A percentile compares a stretch with the other conserved stretches of the same genome.
Conservation (phyloP, 2,113 vertebrate genomes). For the Apaloderma vittatum region DNA sequence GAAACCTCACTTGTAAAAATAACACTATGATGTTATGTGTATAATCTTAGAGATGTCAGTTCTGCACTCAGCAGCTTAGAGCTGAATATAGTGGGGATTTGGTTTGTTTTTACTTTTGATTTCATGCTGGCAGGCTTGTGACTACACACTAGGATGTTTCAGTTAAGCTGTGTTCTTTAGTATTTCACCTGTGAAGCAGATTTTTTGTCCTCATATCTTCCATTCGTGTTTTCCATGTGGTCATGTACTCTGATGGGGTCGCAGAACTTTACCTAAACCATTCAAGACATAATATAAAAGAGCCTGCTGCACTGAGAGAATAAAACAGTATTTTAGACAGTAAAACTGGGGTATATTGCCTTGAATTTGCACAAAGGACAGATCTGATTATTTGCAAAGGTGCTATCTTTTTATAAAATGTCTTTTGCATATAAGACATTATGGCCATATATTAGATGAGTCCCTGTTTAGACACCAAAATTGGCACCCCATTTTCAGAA, state of each 20-base stretch:
- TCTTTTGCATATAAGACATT: neutral
- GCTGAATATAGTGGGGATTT: neutral
- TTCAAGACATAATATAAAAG: neutral
- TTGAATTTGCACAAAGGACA: neutral
- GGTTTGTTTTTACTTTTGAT: neutral
- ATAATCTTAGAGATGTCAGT: neutral
- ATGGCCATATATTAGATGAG: neutral
- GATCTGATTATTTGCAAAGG: neutral
- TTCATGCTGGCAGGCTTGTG: neutral
- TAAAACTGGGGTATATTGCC: neutral
- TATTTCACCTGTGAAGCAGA: neutral
- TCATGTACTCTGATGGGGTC: neutral
- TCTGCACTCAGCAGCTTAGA: neutral
- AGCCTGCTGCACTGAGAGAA: neutral
- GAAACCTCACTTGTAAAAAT: neutral
- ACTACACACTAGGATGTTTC: neutral
- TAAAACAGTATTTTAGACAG: neutral
- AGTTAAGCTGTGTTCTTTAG: neutral
- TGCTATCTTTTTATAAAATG: neutral
- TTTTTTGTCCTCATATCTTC: neutral
- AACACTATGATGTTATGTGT: neutral
- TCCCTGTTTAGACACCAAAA: neutral
- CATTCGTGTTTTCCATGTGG: rapidly evolving
- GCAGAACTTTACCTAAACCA: neutral
- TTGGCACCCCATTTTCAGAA: neutral